Base-by-base conservation (phyloP, 1,140 invertebrate species). In the Drosophila melanica region DNA sequence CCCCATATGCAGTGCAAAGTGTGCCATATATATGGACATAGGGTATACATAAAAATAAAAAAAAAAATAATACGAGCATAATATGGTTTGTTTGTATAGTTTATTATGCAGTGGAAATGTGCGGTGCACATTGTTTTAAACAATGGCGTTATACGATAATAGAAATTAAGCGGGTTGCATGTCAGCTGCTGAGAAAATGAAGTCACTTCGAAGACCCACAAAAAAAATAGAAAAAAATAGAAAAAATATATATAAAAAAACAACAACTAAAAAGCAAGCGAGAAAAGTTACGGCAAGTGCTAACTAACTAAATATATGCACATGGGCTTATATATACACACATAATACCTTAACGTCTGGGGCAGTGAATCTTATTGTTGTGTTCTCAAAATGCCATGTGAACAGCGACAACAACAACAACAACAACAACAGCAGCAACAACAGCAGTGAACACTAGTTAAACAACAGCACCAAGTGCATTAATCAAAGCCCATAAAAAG, bases 81-180 rank as follows among this genome's bases (percentile, higher is more conserved):
- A 51, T 68, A 68, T 60, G 14, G 55, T 67, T 48, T 60, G 55
- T 77, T 73, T 79, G 60, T 60, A 41, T 76, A 67, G 77, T 79
- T 79, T 87, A 86, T 86, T 81, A 86, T 87, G 79, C 82, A 87
- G 76, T 87, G 71, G 65, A 86, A 86, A 79, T 69, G 80, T 69
- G 72, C 79, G 58, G 55, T 70, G 70, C 54, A 81, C 75, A 78
- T 82, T 84, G 76, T 84, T 79, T 48, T 10, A 58, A 86, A 86
- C 82, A 86, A 86, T 86, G 82, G 82, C 82, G 68, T 77, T 87
- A 87, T 87, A 86, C 81, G 71, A 79, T 86, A 86, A 87, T 81
- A 87, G 74, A 86, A 86, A 86, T 76, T 81, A 81, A 68, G 79
- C 55, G 82, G 67, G 65, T 86, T 86, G 82, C 82, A 82, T 87